Conservation (phyloP, 2,113 vertebrate species). For the Notiomystis cincta region DNA sequence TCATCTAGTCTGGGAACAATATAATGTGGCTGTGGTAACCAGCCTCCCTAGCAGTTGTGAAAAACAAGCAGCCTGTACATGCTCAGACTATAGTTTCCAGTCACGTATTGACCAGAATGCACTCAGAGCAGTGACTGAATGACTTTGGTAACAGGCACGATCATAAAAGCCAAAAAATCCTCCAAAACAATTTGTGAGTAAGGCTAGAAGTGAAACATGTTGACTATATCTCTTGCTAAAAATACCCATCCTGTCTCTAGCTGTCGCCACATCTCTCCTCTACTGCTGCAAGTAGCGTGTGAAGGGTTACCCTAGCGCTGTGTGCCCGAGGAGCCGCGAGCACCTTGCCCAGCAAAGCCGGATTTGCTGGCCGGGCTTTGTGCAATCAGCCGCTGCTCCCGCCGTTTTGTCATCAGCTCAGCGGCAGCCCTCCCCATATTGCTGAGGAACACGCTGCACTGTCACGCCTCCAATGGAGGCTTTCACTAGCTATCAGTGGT, state of each 20-base stretch:
- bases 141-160: not conserved
- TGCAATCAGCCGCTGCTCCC: not conserved
- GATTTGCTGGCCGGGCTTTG: conserved; percentile 4
- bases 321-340: not conserved
- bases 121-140: not conserved
- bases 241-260: not conserved
- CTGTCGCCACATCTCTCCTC: conserved; percentile 41
- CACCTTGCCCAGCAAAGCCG: not conserved
- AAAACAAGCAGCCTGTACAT: not conserved
- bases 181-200: not conserved
- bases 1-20: not conserved
- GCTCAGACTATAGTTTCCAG: not conserved
- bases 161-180: conserved; percentile 6
- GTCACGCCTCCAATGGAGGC: not conserved
- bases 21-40: not conserved
- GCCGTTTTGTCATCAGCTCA: conserved; percentile 36
- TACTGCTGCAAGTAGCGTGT: not conserved
- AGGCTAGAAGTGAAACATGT: not conserved
- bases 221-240: conserved; percentile 12
- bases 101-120: conserved; percentile 17
- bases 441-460: not conserved
- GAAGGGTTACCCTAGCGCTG: conserved; percentile 20
- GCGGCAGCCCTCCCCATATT: not conserved
- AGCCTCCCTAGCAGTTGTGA: not conserved
- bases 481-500: not conserved